Evolutionary conservation across 2,113 vertebrate genomes (phyloP), one percentile per base, ranked within the genome.

Genomic region (Siniperca chuatsi): DNA sequence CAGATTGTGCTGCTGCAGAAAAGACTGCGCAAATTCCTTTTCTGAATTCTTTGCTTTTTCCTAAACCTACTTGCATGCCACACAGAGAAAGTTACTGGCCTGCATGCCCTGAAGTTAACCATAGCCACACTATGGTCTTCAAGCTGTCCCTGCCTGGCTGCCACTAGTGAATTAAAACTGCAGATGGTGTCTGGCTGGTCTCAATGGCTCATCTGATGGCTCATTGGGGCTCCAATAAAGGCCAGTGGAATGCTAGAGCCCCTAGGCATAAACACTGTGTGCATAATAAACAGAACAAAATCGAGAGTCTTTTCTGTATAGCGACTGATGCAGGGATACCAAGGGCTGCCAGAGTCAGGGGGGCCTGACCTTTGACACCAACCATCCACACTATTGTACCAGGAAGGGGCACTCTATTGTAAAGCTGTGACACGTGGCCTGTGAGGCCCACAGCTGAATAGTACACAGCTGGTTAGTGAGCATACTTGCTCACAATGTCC

Each of bases 391-490:
- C 92, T 83, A 95, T 95, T 96, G 93, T 95, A 89, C 71, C 71
- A 90, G 92, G 75, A 90, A 75, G 90, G 90, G 90, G 90, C 85
- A 67, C 88, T 67, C 90, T 85, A 93, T 95, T 95, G 95, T 95
- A 86, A 86, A 67, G 80, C 20, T 67, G 73, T 79, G 93, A 93
- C 95, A 95, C 93, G 94, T 94, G 95, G 92, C 92, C 90, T 18
- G 71, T 83, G 90, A 92, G 92, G 92, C 91, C 90, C 92, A 84
- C 71, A 70, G 78, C 87, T 93, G 92, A 95, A 96, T 93, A 90
- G 91, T 86, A 83, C 92, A 94, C 94, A 95, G 94, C 94, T 95
- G 95, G 94, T 89, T 87, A 75, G 89, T 93, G 93, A 92, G 93
- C 92, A 92, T 92, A 89, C 93, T 93, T 93, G 86, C 87, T 87